These are phyloP conservation scores for Ceramica pisi DNA, from an alignment of 2,888 invertebrate genomes.

Conservation along the genomic window DNA sequence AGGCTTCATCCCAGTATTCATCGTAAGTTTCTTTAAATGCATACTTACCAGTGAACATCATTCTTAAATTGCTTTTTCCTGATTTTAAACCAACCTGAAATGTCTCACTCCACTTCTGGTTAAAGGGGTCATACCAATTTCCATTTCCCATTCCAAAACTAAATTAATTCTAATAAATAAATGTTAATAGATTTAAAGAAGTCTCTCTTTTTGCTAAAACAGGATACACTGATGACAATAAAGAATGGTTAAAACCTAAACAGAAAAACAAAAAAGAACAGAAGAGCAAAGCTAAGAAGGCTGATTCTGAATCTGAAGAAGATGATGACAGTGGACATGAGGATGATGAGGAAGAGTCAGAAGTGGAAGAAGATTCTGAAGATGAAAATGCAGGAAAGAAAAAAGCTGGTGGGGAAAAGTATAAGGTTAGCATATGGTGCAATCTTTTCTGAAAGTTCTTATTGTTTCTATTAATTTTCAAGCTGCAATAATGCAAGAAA, in stretches of 20 bases:
- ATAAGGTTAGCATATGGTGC: conserved; percentile 76
- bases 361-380: conserved; percentile 74
- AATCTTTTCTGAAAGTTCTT: neutral
- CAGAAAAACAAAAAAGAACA: conserved; percentile 81
- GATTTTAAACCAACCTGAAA: neutral
- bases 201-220: conserved; percentile 25
- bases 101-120: no score
- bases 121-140: no score
- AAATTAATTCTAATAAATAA: neutral
- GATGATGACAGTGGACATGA: conserved; percentile 73
- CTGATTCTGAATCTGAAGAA: conserved; percentile 69
- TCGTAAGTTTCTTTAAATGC: no score
- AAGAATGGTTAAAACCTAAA: conserved; percentile 93
- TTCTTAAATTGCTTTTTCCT: neutral
- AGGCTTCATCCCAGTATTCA: no score
- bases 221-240: conserved; percentile 94
- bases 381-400: conserved; percentile 68
- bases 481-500: neutral
- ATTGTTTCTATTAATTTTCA: neutral
- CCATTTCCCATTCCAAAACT: no score
- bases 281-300: conserved; percentile 51
- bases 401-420: conserved; percentile 79
- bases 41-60: no score
- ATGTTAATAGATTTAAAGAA: neutral
- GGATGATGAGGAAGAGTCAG: conserved; percentile 74